A percentile compares a stretch with the other conserved stretches of the same genome.
phyloP scores from a whole-genome alignment of 2,888 invertebrate species.

The Agapostemon virescens region DNA sequence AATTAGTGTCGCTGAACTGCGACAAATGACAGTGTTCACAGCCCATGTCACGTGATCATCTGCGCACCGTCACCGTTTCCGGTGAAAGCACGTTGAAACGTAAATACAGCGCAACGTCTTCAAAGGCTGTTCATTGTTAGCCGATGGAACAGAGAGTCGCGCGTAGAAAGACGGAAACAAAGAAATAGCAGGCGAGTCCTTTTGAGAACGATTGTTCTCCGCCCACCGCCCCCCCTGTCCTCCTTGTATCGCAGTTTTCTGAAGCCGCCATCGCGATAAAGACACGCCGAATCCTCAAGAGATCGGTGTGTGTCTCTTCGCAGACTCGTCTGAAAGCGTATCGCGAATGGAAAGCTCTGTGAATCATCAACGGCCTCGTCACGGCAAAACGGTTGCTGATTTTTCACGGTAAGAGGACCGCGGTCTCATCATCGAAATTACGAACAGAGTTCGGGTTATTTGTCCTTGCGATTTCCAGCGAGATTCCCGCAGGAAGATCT shows the following conservation, averaged over 20 bases:
- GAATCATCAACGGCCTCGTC: slow-evolving; percentile 28
- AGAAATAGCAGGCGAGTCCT: slow-evolving; percentile 5
- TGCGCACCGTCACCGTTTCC: background rate
- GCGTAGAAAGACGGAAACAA: background rate
- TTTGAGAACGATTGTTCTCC: background rate
- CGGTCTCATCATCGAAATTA: slow-evolving; percentile 29
- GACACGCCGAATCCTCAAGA: background rate
- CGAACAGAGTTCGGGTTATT: slow-evolving; percentile 8
- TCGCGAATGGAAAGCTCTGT: background rate
- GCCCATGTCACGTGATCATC: background rate
- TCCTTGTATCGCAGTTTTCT: background rate
- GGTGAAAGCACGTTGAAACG: background rate
- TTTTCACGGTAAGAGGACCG: slow-evolving; percentile 22
- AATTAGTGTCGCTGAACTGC: background rate
- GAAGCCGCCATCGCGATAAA: background rate
- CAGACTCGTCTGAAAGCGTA: slow-evolving; percentile 15
- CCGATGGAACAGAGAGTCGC: background rate
- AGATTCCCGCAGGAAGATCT: background rate
- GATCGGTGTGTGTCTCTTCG: slow-evolving; percentile 7
- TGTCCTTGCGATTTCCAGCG: background rate
- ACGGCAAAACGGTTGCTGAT: slow-evolving; percentile 14
- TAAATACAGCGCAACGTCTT: background rate
- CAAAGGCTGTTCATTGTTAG: slow-evolving; percentile 44
- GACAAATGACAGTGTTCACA: background rate
- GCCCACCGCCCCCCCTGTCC: background rate